Evolutionary conservation across 1,140 invertebrate species (phyloP).

Genomic region (Ladona fulva): DNA sequence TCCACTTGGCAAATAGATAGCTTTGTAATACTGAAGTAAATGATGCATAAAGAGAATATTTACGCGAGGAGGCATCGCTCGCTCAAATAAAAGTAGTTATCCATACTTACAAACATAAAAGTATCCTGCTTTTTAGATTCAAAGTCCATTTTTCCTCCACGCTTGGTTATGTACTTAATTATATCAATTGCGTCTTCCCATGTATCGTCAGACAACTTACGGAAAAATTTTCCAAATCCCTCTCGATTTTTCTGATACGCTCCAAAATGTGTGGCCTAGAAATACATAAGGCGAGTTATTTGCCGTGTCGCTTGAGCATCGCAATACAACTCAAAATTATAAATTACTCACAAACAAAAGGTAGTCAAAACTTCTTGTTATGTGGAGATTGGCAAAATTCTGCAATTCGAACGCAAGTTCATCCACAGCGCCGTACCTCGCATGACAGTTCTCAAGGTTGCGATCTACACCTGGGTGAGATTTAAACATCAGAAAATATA

Average conservation of each 20-base stretch:
- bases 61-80: not conserved
- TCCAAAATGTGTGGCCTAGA: slow-evolving; percentile 58
- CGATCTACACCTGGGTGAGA: too few relatives aligned
- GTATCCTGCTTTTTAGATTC: slow-evolving; percentile 30
- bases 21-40: too few relatives aligned
- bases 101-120: slow-evolving; percentile 25
- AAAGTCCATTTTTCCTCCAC: slow-evolving; percentile 50
- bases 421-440: slow-evolving; percentile 53
- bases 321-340: not conserved
- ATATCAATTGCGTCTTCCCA: slow-evolving; percentile 65
- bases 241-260: slow-evolving; percentile 64
- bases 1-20: too few relatives aligned
- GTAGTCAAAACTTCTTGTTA: slow-evolving; percentile 61
- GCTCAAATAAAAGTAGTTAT: slow-evolving; percentile 18
- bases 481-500: too few relatives aligned
- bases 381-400: slow-evolving; percentile 51
- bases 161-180: slow-evolving; percentile 63
- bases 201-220: slow-evolving; percentile 57
- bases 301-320: not conserved
- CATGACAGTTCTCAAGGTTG: slow-evolving; percentile 44
- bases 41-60: too few relatives aligned
- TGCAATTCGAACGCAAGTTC: slow-evolving; percentile 40
- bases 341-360: slow-evolving; percentile 45
- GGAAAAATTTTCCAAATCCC: slow-evolving; percentile 66
- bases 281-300: slow-evolving; percentile 17